These are phyloP conservation scores for Gasterosteus nipponicus DNA, from an alignment of 2,113 vertebrate species.

Conservation along the genomic window DNA sequence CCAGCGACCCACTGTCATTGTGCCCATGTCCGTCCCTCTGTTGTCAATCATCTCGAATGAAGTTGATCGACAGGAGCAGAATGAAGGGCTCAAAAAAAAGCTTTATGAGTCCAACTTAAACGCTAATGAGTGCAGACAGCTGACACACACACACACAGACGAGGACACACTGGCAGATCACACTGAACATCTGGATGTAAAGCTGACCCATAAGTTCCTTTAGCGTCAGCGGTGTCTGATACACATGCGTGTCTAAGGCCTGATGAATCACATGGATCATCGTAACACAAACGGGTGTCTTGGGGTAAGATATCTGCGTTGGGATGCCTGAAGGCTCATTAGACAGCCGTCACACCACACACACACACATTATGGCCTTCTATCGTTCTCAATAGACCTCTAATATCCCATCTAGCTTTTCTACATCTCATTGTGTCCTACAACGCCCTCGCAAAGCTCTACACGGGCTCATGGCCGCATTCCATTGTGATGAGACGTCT, in stretches of 20 bases:
- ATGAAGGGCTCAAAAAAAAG: not conserved
- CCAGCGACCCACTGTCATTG: not conserved
- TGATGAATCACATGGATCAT: constrained; percentile 10
- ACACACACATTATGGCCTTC: not conserved
- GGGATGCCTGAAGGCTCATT: not conserved
- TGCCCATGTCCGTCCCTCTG: constrained; percentile 2
- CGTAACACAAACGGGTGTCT: constrained; percentile 2
- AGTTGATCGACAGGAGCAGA: constrained; percentile 36
- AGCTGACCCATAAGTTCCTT: not conserved
- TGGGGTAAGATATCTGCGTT: constrained; percentile 3
- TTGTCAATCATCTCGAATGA: constrained; percentile 19
- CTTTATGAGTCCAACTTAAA: not conserved
- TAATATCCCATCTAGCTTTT: not conserved
- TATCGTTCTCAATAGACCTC: not conserved
- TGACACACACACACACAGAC: constrained; percentile 9
- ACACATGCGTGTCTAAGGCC: not conserved
- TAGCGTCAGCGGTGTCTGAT: constrained; percentile 2
- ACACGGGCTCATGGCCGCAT: too few species aligned
- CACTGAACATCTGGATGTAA: not conserved
- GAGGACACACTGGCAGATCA: not conserved
- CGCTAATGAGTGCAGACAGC: not conserved
- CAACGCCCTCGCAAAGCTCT: not conserved
- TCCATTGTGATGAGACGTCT: not conserved
- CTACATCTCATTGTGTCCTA: not conserved
- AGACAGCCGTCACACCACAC: not conserved